Percentiles rank a stretch among this genome's conserved stretches.
Evolutionary conservation across 2,888 invertebrate species (phyloP).

Genomic region (Hypomecis atomaria): DNA sequence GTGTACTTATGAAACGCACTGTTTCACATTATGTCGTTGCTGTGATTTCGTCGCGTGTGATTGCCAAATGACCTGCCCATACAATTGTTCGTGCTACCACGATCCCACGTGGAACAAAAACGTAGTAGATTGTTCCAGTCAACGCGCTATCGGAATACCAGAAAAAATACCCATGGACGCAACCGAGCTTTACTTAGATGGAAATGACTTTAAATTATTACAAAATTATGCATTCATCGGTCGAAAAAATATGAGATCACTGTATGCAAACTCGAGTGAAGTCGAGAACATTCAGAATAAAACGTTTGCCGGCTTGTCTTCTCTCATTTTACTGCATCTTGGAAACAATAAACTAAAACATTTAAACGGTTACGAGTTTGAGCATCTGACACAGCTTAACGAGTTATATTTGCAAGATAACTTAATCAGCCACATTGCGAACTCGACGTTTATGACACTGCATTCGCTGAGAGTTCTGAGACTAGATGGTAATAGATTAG

Average conservation of each 20-base stretch:
- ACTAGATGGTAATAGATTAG: slow-evolving; percentile 93
- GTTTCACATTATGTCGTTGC: slow-evolving; percentile 97
- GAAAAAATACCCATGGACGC: slow-evolving; percentile 96
- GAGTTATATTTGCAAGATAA: slow-evolving; percentile 95
- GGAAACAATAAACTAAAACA: slow-evolving; percentile 93
- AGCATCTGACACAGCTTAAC: slow-evolving; percentile 90
- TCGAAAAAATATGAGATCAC: slow-evolving; percentile 93
- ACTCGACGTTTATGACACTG: slow-evolving; percentile 90
- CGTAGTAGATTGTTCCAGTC: slow-evolving; percentile 95
- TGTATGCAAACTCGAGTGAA: slow-evolving; percentile 94
- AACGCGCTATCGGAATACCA: slow-evolving; percentile 91
- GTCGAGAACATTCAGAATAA: slow-evolving; percentile 94
- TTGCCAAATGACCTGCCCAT: slow-evolving; percentile 98
- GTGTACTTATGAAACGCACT: slow-evolving; percentile 95
- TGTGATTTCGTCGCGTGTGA: slow-evolving; percentile 98
- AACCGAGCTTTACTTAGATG: slow-evolving; percentile 96
- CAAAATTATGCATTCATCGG: slow-evolving; percentile 96
- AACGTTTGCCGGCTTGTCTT: slow-evolving; percentile 93
- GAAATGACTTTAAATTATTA: slow-evolving; percentile 93
- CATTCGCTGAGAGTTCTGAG: slow-evolving; percentile 90
- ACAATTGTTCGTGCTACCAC: slow-evolving; percentile 96
- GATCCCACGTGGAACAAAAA: slow-evolving; percentile 97
- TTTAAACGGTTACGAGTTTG: slow-evolving; percentile 93
- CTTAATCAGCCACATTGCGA: slow-evolving; percentile 89
- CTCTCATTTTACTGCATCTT: slow-evolving; percentile 91